These are phyloP conservation scores for Seriola quinqueradiata DNA, from an alignment of 2,113 vertebrate species.

Conservation along the genomic window DNA sequence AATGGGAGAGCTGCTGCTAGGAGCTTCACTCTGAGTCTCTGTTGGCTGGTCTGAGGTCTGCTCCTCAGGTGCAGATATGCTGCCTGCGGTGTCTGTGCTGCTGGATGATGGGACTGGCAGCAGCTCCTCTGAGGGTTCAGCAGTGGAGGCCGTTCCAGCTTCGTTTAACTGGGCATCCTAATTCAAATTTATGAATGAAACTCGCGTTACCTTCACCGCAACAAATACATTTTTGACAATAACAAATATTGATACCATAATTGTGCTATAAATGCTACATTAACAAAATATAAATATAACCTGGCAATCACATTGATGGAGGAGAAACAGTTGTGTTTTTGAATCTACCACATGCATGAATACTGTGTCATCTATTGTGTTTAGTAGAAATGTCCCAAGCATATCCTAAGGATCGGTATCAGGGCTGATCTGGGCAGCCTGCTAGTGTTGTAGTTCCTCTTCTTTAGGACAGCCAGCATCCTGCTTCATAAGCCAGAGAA, in stretches of 20 bases:
- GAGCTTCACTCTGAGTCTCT: slow-evolving; percentile 28
- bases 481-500: not conserved
- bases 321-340: too few species aligned
- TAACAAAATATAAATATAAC: too few species aligned
- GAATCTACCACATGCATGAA: too few species aligned
- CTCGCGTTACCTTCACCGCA: not conserved
- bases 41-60: slow-evolving; percentile 46
- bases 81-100: slow-evolving; percentile 22
- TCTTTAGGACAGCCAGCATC: not conserved
- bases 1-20: slow-evolving; percentile 84
- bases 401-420: too few species aligned
- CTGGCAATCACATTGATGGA: too few species aligned
- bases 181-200: slow-evolving; percentile 29
- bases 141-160: slow-evolving; percentile 5
- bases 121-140: slow-evolving; percentile 15
- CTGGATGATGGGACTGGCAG: slow-evolving; percentile 1
- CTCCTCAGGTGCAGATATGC: not conserved
- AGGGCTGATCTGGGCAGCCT: not conserved
- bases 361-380: too few species aligned
- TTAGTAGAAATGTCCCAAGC: not conserved
- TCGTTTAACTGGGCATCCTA: slow-evolving; percentile 64
- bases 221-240: not conserved
- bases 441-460: not conserved
- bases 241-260: too few species aligned
- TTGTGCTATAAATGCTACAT: too few species aligned